phyloP scores from a whole-genome alignment of 1,140 invertebrate genomes.

The Ladona fulva region DNA sequence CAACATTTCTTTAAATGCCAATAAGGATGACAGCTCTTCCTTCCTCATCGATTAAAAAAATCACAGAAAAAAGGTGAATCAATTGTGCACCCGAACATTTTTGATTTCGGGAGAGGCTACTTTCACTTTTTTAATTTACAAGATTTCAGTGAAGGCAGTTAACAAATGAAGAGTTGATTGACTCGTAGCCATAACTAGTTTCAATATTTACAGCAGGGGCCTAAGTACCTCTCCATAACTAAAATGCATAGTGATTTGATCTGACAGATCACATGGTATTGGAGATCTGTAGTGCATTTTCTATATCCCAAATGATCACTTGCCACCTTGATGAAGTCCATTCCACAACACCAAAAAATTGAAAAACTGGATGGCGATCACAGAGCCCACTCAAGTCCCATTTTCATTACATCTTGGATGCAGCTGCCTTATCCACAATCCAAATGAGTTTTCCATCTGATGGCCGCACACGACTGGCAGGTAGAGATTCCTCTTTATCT shows the following conservation, averaged over 20 bases:
- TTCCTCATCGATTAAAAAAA: not conserved
- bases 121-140: not conserved
- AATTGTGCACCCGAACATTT: not conserved
- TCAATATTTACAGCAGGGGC: not conserved
- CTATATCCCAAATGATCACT: not conserved
- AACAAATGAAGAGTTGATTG: not conserved
- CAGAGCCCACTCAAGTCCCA: not conserved
- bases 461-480: conserved; percentile 61
- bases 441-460: conserved; percentile 59
- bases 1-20: conserved; percentile 4
- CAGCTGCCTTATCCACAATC: conserved; percentile 71
- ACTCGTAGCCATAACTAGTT: not conserved
- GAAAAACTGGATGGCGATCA: not conserved
- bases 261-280: not conserved
- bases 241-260: not conserved
- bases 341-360: not conserved
- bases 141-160: not conserved
- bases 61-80: not conserved
- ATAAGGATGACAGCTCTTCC: not conserved
- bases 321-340: not conserved
- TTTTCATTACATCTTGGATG: conserved; percentile 30
- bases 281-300: not conserved
- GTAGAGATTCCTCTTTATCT: conserved; percentile 56
- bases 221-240: not conserved
- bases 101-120: not conserved